Percentiles rank a stretch among this genome's conserved stretches.
phyloP scores from a whole-genome alignment of 2,888 invertebrate species.

The Blera fallax region DNA sequence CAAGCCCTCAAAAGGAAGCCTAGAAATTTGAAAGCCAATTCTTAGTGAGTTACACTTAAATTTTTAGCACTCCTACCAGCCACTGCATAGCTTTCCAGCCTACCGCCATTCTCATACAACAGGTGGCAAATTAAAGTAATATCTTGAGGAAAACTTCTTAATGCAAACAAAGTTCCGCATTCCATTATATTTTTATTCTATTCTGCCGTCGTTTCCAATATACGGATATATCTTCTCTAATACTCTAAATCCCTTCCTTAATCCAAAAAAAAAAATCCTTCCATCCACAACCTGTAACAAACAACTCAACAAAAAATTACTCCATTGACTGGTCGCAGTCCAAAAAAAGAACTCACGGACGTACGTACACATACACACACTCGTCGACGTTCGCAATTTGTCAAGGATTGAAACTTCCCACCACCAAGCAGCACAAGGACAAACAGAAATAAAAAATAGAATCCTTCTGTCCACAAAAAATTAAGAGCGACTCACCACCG shows the following conservation, averaged over 20 bases:
- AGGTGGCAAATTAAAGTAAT: not conserved
- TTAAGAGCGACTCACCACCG: constrained; percentile 4
- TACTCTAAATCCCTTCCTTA: not conserved
- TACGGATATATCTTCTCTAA: not conserved
- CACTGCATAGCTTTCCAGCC: too few species aligned
- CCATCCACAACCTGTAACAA: not conserved
- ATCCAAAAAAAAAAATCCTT: not conserved
- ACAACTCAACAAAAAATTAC: not conserved
- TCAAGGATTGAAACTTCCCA: constrained; percentile 14
- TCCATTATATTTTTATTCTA: not conserved
- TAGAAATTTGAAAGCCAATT: too few species aligned
- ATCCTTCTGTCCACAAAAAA: constrained; percentile 1
- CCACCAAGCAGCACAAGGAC: not conserved
- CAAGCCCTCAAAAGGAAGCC: too few species aligned
- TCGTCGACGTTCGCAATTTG: constrained; percentile 21
- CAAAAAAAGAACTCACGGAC: not conserved
- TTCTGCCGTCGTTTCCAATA: not conserved
- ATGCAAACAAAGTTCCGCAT: not conserved
- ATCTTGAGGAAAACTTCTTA: not conserved
- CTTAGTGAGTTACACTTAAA: too few species aligned
- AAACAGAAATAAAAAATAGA: not conserved
- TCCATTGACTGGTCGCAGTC: not conserved
- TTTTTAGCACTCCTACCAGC: too few species aligned
- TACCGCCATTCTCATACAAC: not conserved
- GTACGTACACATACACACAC: not conserved